A percentile compares a stretch with the other conserved stretches of the same genome.
Conservation (phyloP, 2,888 invertebrate genomes). For the Chrysolina oricalcia region DNA sequence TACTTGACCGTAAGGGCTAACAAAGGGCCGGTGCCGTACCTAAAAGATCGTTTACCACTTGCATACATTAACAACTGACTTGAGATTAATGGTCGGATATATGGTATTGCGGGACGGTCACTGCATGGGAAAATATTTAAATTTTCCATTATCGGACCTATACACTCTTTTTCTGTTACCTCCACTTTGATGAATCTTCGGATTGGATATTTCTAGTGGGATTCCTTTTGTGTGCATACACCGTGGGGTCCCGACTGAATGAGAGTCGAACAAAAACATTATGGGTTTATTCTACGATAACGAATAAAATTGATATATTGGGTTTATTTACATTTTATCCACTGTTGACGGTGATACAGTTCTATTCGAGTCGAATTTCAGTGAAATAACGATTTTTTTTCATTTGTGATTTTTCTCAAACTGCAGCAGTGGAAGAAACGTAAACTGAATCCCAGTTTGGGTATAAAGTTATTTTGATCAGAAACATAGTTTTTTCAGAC, state of each 20-base stretch:
- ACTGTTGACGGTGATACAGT: background rate
- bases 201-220: conserved; percentile 26
- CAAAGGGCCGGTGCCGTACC: conserved; percentile 70
- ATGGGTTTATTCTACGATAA: conserved; percentile 3
- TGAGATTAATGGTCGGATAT: conserved; percentile 70
- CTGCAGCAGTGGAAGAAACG: too few species aligned
- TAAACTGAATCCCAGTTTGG: too few species aligned
- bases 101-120: conserved; percentile 63
- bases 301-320: conserved; percentile 14
- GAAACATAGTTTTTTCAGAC: too few species aligned
- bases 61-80: conserved; percentile 71
- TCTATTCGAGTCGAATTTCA: too few species aligned
- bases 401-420: too few species aligned
- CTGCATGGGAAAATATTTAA: conserved; percentile 64
- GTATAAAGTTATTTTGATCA: too few species aligned
- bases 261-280: background rate
- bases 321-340: background rate
- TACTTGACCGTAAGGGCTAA: conserved; percentile 73
- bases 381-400: too few species aligned
- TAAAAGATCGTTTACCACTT: conserved; percentile 72
- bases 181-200: conserved; percentile 19
- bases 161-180: conserved; percentile 45
- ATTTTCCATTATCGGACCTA: conserved; percentile 46
- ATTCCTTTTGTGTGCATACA: conserved; percentile 23
- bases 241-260: conserved; percentile 14